Conservation (phyloP, 2,113 vertebrate genomes). For the Myodes glareolus region DNA sequence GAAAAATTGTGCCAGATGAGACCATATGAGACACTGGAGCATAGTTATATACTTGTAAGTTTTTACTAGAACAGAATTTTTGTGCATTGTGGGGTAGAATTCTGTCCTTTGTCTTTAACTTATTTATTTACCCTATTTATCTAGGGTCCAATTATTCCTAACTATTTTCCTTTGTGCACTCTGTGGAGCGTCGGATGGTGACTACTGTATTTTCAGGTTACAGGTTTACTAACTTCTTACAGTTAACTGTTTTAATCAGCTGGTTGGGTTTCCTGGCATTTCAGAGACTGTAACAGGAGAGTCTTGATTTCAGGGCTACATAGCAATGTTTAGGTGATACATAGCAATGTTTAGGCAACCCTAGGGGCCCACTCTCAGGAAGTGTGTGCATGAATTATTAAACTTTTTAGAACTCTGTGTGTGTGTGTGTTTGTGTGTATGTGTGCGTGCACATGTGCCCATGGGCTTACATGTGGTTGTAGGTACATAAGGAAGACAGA, state of each 20-base stretch:
- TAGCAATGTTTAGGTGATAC: too few species aligned
- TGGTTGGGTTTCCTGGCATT: not conserved
- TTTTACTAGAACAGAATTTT: not conserved
- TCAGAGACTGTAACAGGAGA: not conserved
- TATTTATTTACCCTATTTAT: not conserved
- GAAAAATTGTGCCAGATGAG: conserved; percentile 66
- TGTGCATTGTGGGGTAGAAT: not conserved
- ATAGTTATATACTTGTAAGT: not conserved
- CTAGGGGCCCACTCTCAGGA: not conserved
- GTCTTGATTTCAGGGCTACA: not conserved
- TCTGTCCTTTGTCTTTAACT: not conserved
- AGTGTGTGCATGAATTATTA: not conserved
- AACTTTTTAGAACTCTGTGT: not conserved
- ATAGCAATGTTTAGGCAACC: too few species aligned
- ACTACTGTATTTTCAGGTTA: conserved; percentile 42
- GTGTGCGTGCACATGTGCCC: too few species aligned
- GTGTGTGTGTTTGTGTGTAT: not conserved
- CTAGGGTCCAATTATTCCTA: conserved; percentile 5
- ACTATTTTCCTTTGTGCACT: conserved; percentile 5
- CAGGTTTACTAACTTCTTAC: conserved; percentile 4
- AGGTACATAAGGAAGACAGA: not conserved
- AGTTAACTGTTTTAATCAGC: not conserved
- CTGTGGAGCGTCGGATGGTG: not conserved
- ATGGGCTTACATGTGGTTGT: not conserved
- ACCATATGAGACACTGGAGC: conserved; percentile 51